Evolutionary conservation across 1,140 invertebrate genomes (phyloP).

Genomic region (Caenorhabditis brenneri): DNA sequence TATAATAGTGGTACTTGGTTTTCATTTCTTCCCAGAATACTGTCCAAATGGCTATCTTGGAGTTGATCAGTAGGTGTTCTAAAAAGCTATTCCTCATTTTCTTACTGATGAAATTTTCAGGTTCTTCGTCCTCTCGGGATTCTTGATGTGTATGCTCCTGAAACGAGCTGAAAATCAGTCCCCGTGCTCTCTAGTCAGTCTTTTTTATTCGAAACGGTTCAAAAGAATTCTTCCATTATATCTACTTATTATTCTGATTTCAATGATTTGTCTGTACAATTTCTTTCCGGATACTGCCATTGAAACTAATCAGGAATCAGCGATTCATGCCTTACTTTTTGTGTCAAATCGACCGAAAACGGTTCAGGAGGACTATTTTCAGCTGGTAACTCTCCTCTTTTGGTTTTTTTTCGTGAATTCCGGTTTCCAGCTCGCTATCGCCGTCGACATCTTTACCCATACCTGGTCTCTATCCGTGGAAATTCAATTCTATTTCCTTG

Average conservation of each 20-base stretch:
- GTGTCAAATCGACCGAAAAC: not conserved
- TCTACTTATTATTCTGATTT: not conserved
- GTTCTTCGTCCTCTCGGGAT: conserved; percentile 3
- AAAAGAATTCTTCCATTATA: conserved; percentile 14
- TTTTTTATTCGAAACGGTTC: conserved; percentile 6
- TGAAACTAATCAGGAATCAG: conserved; percentile 16
- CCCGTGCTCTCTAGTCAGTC: not conserved
- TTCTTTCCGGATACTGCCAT: conserved; percentile 21
- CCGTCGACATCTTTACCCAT: conserved; percentile 46
- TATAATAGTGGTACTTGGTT: conserved; percentile 14
- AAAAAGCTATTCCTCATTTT: no score
- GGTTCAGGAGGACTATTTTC: not conserved
- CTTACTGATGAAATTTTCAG: conserved; percentile 6
- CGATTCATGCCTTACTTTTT: not conserved
- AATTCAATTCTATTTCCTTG: conserved; percentile 44
- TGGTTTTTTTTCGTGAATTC: not conserved
- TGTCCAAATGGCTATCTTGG: conserved; percentile 11
- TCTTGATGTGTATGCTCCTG: conserved; percentile 13
- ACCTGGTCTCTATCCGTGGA: conserved; percentile 43
- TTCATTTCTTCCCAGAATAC: conserved; percentile 9
- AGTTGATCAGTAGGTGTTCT: conserved; percentile 13
- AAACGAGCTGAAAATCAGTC: conserved; percentile 12
- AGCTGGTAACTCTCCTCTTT: not conserved
- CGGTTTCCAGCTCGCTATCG: conserved; percentile 33
- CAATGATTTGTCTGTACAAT: conserved; percentile 16